Evolutionary conservation across 2,113 vertebrate genomes (phyloP), one percentile per base, ranked within the genome.

Genomic region (Ascaphus truei): DNA sequence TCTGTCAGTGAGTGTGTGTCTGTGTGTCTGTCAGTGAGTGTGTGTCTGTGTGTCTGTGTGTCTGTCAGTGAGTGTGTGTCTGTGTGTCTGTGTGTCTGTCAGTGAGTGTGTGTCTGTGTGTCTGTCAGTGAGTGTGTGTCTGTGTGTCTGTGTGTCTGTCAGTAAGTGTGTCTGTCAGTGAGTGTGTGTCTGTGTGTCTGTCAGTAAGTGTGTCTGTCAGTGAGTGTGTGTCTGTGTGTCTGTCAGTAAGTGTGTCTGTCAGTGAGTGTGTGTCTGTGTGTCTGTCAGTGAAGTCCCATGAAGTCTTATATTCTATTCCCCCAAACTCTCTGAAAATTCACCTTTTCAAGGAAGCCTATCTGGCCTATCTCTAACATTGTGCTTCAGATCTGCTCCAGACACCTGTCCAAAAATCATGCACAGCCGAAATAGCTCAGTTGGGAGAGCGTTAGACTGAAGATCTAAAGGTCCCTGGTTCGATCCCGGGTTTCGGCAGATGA

Each of bases 31-130:
- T 56, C 2, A 13, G 16, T 56, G 6, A 16, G 2, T 56, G 16
- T 56, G 10, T 56, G 26, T 56, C 26, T 23, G 52, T 56, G 16
- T 7, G 26, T 56, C 12, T 29, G 16, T 27, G 16, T 29, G 10
- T 56, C 12, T 27, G 13, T 29, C 9, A 20, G 34, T 53, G 58
- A 55, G 58, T 34, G 11, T 61, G 13, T 31, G 58, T 34, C 29
- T 34, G 58, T 34, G 36, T 61, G 27, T 61, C 29, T 61, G 13
- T 61, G 58, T 61, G 11, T 61, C 37, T 61, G n/a, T 53, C 12
- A 13, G 52, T 33, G 10, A 13, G 31, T 7, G 10, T 27, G 52
- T 29, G 12, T 29, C 12, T 56, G 52, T 25, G 7, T 4, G n/a
- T 29, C 11, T 55, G 7, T 7, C 5, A 22, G 20, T 55, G 20